Conservation (phyloP, 1,140 invertebrate species). For the Cyrtorhinus lividipennis region DNA sequence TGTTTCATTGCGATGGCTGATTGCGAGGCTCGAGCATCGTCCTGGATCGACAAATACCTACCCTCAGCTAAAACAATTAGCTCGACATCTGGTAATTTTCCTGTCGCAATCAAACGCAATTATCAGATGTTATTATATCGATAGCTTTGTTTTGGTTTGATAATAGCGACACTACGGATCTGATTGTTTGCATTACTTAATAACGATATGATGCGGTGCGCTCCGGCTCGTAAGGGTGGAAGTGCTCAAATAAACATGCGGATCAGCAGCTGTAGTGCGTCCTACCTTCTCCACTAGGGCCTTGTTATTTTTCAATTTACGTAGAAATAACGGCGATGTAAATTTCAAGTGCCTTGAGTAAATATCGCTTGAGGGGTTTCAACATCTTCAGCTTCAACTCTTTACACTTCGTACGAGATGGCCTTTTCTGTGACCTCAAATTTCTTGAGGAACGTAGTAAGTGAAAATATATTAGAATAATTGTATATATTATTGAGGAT, state of each 20-base stretch:
- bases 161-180: constrained; percentile 4
- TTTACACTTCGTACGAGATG: neutral
- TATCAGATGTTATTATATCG: constrained; percentile 9
- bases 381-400: neutral
- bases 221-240: neutral
- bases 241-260: constrained; percentile 3
- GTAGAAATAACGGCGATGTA: neutral
- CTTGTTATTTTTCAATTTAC: constrained; percentile 7
- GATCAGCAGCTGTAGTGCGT: neutral
- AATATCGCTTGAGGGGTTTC: neutral
- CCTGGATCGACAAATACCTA: neutral
- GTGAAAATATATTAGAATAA: too few species aligned
- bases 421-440: too few species aligned
- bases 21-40: neutral
- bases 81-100: constrained; percentile 2
- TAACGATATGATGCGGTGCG: neutral
- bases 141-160: constrained; percentile 3
- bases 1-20: too few species aligned
- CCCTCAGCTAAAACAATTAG: neutral
- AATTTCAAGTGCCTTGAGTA: neutral
- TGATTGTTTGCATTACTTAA: constrained; percentile 18
- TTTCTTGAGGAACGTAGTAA: too few species aligned
- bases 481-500: too few species aligned
- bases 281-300: neutral
- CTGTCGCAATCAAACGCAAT: neutral